Base-by-base conservation (phyloP, 2,888 invertebrate species). In the Lasius platythorax region DNA sequence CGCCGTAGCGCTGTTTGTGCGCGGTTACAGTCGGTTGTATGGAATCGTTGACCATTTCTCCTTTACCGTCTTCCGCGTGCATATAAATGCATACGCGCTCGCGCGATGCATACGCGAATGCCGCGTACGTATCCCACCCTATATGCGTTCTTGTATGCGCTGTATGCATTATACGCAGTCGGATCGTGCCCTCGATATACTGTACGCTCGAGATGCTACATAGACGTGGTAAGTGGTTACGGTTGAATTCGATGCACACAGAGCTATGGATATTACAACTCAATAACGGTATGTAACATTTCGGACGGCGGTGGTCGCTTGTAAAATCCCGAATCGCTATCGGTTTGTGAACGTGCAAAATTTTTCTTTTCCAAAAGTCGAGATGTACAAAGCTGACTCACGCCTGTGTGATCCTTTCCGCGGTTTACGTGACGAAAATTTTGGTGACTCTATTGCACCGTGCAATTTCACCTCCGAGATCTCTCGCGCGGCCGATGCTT, bases 181-280 rank as follows among this genome's bases (percentile, higher is more conserved):
- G 82, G 87, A 87, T 85, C 87, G 84, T 70, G 85, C 73, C 73
- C 82, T 66, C 85, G 84, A 89, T 89, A 73, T 73, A 87, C 83
- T 85, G 81, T 73, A 56, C 82, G 85, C 78, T 79, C 73, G 87
- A 87, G 87, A 88, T 73, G 82, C 87, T 85, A 75, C 74, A 70
- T 72, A 85, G 87, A 58, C 58, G 85, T n/a, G 61, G 46, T 50
- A 68, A 89, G 61, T 56, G 68, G 33, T 64, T n/a, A 46, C 53
- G 67, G 12, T 33, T 28, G 58, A 73, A 63, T 84, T 78, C 85
- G 79, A 61, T 61, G 72, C 73, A n/a, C n/a, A n/a, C 8, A 53
- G 53, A 61, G 61, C 43, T 23, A 43, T 30, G 46, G 15, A 61
- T 61, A 56, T 79, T 79, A 72, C 72, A 43, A 58, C 79, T 58